Percentiles rank a stretch among this genome's conserved stretches.
Conservation (phyloP, 2,888 invertebrate genomes). For the Lucinisca nassula region DNA sequence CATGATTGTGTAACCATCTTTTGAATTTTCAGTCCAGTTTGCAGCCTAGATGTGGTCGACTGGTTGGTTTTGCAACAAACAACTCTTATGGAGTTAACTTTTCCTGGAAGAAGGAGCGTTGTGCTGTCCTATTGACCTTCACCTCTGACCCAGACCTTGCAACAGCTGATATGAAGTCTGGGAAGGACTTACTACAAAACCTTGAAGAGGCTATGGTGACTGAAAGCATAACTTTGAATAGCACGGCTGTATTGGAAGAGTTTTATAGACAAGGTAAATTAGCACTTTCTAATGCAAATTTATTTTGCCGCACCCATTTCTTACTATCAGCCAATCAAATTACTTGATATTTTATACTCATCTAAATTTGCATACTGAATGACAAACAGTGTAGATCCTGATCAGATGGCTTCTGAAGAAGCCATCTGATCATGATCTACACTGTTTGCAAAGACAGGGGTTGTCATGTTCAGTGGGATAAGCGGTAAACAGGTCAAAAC, state of each 20-base stretch:
- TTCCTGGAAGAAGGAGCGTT: slow-evolving; percentile 89
- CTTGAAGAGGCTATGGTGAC: slow-evolving; percentile 68
- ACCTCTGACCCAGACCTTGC: slow-evolving; percentile 52
- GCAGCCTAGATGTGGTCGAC: slow-evolving; percentile 90
- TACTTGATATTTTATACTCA: no score
- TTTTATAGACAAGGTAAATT: slow-evolving; percentile 76
- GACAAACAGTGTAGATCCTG: no score
- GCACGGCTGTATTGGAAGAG: slow-evolving; percentile 68
- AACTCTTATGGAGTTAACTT: slow-evolving; percentile 90
- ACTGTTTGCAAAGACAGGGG: no score
- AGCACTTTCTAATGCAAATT: neutral
- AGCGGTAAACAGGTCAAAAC: no score
- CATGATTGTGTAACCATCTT: no score
- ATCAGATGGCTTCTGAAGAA: no score
- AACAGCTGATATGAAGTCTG: slow-evolving; percentile 58
- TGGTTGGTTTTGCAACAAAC: slow-evolving; percentile 90
- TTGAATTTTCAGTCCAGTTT: slow-evolving; percentile 88
- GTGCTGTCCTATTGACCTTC: slow-evolving; percentile 88
- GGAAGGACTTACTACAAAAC: slow-evolving; percentile 64
- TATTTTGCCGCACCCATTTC: no score
- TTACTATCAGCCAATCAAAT: no score
- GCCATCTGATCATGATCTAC: no score
- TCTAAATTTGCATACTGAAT: no score
- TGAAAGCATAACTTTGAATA: slow-evolving; percentile 35
- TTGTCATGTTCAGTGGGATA: no score